Percentiles rank a stretch among this genome's conserved stretches.
Evolutionary conservation across 2,888 invertebrate species (phyloP).

Genomic region (Eupithecia subumbrata): DNA sequence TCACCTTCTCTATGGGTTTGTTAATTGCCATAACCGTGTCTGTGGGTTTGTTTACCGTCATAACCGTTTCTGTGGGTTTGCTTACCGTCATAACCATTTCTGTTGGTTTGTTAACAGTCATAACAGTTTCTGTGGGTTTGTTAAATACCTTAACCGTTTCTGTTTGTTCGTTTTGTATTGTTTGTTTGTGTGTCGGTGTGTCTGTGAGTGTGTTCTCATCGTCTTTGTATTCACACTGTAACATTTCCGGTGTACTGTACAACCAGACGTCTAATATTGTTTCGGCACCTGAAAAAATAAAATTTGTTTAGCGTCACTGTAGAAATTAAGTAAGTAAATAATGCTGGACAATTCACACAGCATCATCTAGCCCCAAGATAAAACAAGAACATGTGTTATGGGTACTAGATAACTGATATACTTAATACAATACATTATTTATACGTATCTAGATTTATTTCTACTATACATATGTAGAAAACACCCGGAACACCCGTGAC

Average conservation of each 20-base stretch:
- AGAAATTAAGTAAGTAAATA: background rate
- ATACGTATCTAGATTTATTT: no score
- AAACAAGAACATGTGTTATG: no score
- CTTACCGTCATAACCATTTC: background rate
- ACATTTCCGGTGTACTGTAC: constrained; percentile 78
- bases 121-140: background rate
- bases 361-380: background rate
- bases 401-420: no score
- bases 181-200: constrained; percentile 32
- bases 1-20: background rate
- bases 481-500: no score
- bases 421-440: no score
- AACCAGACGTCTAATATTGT: constrained; percentile 90
- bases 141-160: background rate
- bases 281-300: constrained; percentile 87
- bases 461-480: no score
- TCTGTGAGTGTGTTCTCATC: constrained; percentile 39
- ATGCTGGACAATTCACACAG: no score
- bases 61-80: background rate
- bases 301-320: background rate
- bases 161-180: constrained; percentile 11
- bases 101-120: background rate
- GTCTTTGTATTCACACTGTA: constrained; percentile 67
- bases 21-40: background rate
- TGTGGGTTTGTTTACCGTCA: background rate